Percentiles rank a stretch among this genome's conserved stretches.
Evolutionary conservation across 2,797 vertebrate species (phyloP).

Genomic region (Clarias laeviceps): DNA sequence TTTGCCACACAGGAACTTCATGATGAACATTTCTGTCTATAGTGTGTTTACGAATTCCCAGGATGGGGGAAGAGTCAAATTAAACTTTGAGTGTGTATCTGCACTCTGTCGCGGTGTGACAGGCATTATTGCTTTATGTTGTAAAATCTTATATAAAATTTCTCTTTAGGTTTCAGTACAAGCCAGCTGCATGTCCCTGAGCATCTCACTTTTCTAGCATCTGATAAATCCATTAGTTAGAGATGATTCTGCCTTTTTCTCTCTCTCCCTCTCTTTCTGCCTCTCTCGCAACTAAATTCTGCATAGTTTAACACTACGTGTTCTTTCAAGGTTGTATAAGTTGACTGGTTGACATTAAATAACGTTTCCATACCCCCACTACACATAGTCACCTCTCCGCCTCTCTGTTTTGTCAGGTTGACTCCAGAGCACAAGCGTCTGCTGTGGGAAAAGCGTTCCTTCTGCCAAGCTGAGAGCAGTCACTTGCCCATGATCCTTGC

Average conservation of each 20-base stretch:
- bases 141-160: background rate
- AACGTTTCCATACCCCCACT: background rate
- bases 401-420: constrained; percentile 74
- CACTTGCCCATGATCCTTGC: constrained; percentile 89
- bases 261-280: background rate
- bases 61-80: background rate
- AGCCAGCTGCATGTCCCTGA: background rate
- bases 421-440: constrained; percentile 79
- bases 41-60: background rate
- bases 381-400: background rate
- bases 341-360: background rate
- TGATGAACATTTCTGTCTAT: background rate
- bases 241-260: background rate
- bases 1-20: too few species aligned
- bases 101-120: background rate
- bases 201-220: background rate
- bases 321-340: background rate
- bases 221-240: background rate
- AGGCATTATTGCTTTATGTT: background rate
- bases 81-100: background rate
- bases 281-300: background rate
- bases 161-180: background rate
- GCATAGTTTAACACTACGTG: background rate
- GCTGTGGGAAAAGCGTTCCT: constrained; percentile 92
- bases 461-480: constrained; percentile 83